phyloP scores from a whole-genome alignment of 2,888 invertebrate species.

The Chaitophorus viminalis region DNA sequence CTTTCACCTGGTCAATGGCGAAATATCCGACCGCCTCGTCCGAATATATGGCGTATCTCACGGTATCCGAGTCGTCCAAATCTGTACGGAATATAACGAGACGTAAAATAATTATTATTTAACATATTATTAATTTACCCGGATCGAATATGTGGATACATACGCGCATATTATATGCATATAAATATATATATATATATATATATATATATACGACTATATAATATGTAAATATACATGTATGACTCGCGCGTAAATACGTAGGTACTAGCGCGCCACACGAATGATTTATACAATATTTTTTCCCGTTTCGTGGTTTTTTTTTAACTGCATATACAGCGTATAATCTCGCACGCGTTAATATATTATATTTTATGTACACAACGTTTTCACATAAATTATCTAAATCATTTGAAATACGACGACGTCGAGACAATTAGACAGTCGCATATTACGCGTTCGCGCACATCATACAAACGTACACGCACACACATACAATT shows the following conservation, averaged over 20 bases:
- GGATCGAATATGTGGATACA: too few species aligned
- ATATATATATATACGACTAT: background rate
- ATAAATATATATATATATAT: background rate
- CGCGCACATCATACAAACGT: too few species aligned
- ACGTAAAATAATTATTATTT: background rate
- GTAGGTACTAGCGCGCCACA: too few species aligned
- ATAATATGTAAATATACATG: background rate
- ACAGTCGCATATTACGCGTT: background rate
- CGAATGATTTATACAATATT: background rate
- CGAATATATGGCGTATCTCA: slow-evolving; percentile 84
- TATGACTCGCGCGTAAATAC: too few species aligned
- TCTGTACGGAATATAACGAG: slow-evolving; percentile 64
- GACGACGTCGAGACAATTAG: slow-evolving; percentile 3
- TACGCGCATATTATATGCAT: too few species aligned
- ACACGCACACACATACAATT: background rate
- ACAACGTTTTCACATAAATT: background rate
- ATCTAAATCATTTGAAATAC: background rate
- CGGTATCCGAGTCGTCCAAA: slow-evolving; percentile 74
- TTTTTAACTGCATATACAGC: too few species aligned
- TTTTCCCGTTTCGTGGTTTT: background rate
- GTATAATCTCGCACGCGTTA: background rate
- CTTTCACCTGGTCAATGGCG: slow-evolving; percentile 81
- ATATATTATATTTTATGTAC: background rate
- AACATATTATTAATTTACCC: background rate
- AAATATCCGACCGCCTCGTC: slow-evolving; percentile 86